Percentiles rank a stretch among this genome's conserved stretches.
These are phyloP conservation scores for Junonia oenone DNA, from an alignment of 2,888 invertebrate species.

Conservation along the genomic window DNA sequence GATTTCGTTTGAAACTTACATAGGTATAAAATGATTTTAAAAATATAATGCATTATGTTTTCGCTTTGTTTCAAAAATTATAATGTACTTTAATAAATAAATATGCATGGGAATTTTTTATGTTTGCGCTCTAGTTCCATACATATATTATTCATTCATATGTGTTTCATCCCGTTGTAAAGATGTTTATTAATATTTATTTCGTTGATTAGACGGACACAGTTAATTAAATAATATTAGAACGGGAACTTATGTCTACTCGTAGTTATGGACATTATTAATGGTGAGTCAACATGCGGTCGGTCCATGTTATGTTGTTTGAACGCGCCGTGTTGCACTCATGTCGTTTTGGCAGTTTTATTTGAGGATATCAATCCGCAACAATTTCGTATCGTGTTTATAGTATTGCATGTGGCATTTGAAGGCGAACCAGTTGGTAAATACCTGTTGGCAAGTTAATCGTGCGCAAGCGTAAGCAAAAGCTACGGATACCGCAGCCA, in stretches of 20 bases:
- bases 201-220: too few relatives aligned
- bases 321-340: background rate
- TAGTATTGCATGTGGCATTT: conserved; percentile 39
- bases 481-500: conserved; percentile 26
- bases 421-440: conserved; percentile 51
- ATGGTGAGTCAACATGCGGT: background rate
- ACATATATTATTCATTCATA: too few relatives aligned
- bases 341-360: background rate
- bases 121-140: too few relatives aligned
- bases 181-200: too few relatives aligned
- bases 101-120: too few relatives aligned
- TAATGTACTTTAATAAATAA: too few relatives aligned
- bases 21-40: too few relatives aligned
- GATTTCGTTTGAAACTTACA: too few relatives aligned
- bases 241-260: background rate
- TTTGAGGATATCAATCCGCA: conserved; percentile 14
- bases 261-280: background rate
- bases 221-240: background rate
- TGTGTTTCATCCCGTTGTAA: too few relatives aligned
- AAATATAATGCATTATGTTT: too few relatives aligned
- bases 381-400: conserved; percentile 24
- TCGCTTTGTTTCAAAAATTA: too few relatives aligned
- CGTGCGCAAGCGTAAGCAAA: conserved; percentile 32
- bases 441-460: conserved; percentile 39
- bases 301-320: background rate